These are phyloP conservation scores for Coccyzus lansbergi DNA, from an alignment of 2,797 vertebrate genomes.

Conservation along the genomic window DNA sequence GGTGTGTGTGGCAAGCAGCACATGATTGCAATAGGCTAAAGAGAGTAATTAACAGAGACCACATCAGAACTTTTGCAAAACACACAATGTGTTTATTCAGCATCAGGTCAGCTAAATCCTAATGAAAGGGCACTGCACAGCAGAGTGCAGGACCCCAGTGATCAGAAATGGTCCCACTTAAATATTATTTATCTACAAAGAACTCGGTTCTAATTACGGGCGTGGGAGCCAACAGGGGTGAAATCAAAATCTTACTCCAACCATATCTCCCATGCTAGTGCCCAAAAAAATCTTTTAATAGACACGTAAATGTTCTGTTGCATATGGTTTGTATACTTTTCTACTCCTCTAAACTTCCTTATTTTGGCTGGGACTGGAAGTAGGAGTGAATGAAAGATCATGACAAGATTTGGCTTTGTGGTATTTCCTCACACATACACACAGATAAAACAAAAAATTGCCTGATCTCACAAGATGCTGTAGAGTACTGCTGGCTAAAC, in stretches of 20 bases:
- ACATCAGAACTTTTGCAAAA: slow-evolving; percentile 63
- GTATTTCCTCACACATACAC: background rate
- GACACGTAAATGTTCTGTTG: slow-evolving; percentile 21
- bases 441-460: background rate
- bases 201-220: slow-evolving; percentile 62
- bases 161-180: slow-evolving; percentile 67
- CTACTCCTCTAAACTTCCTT: slow-evolving; percentile 2
- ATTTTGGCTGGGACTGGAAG: slow-evolving; percentile 9
- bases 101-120: slow-evolving; percentile 46
- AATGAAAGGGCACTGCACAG: slow-evolving; percentile 62
- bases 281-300: slow-evolving; percentile 31
- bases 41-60: slow-evolving; percentile 56
- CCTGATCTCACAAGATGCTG: background rate
- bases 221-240: slow-evolving; percentile 36
- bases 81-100: slow-evolving; percentile 64
- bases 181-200: slow-evolving; percentile 64
- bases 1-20: background rate
- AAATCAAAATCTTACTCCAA: slow-evolving; percentile 37
- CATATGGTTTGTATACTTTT: slow-evolving; percentile 29
- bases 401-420: slow-evolving; percentile 3
- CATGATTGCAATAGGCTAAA: slow-evolving; percentile 47
- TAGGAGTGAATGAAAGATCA: background rate
- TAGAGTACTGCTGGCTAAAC: background rate
- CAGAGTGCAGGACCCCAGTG: slow-evolving; percentile 28
- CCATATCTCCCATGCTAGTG: background rate